A percentile compares a stretch with the other conserved stretches of the same genome.
Evolutionary conservation across 2,888 invertebrate species (phyloP).

Genomic region (Philaethria dido): DNA sequence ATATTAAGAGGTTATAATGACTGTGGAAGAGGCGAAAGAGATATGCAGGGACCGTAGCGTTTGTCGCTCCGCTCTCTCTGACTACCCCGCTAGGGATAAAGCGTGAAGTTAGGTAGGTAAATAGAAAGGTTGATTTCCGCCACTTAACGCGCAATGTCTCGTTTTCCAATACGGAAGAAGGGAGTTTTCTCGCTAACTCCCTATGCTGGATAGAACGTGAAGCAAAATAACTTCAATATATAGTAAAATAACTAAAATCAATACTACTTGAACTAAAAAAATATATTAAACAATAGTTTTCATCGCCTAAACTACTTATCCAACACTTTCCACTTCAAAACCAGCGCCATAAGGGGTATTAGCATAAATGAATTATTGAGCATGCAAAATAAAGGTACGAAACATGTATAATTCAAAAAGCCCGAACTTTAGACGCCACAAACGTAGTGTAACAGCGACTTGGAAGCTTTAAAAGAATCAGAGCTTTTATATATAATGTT

Average conservation of each 20-base stretch:
- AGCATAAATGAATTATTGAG: constrained; percentile 62
- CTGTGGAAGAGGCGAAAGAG: too few species aligned
- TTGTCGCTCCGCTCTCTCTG: too few species aligned
- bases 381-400: constrained; percentile 52
- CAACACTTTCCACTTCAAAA: constrained; percentile 16
- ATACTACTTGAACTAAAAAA: constrained; percentile 2
- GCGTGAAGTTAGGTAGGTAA: too few species aligned
- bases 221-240: too few species aligned
- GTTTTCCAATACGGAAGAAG: too few species aligned
- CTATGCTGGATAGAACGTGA: too few species aligned
- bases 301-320: neutral
- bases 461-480: constrained; percentile 7
- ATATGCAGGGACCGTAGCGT: too few species aligned
- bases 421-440: constrained; percentile 42
- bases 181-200: too few species aligned
- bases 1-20: too few species aligned
- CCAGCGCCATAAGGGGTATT: constrained; percentile 43
- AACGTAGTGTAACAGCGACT: neutral
- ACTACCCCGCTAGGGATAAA: too few species aligned
- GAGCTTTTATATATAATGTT: neutral
- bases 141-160: too few species aligned
- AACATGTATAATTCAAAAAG: constrained; percentile 58
- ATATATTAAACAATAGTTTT: neutral
- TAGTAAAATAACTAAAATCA: neutral
- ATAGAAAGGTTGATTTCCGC: too few species aligned